Evolutionary conservation across 2,888 invertebrate genomes (phyloP).

Genomic region (Conchocele bisecta): DNA sequence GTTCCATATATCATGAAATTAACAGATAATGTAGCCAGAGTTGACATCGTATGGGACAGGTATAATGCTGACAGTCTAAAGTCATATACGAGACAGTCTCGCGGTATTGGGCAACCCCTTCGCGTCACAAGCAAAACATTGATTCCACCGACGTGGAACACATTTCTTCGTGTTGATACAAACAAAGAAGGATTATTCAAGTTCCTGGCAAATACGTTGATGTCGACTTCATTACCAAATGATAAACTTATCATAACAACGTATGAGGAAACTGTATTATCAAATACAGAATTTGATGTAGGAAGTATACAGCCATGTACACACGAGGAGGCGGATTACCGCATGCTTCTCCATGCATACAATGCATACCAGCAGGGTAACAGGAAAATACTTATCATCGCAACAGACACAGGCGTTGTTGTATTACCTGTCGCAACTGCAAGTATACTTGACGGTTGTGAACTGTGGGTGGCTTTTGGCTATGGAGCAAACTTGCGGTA

Average conservation of each 20-base stretch:
- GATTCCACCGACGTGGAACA: conserved; percentile 39
- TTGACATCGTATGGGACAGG: conserved; percentile 40
- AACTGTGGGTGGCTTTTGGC: conserved; percentile 53
- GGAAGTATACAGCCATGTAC: conserved; percentile 30
- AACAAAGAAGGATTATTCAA: conserved; percentile 43
- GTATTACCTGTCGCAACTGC: conserved; percentile 32
- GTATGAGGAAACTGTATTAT: too few relatives aligned
- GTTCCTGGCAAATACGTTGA: conserved; percentile 1
- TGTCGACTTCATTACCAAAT: too few relatives aligned
- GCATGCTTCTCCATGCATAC: conserved; percentile 37
- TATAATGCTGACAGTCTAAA: conserved; percentile 31
- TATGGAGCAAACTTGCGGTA: conserved; percentile 36
- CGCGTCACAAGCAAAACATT: conserved; percentile 12
- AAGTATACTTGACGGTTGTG: not conserved
- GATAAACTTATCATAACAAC: too few relatives aligned
- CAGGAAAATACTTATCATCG: conserved; percentile 20
- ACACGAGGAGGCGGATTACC: conserved; percentile 55
- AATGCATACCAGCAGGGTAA: conserved; percentile 27
- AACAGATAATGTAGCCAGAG: not conserved
- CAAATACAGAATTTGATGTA: not conserved
- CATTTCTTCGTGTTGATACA: conserved; percentile 32
- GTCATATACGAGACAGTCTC: too few relatives aligned
- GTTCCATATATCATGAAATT: too few relatives aligned
- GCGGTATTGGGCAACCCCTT: too few relatives aligned
- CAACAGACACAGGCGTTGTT: conserved; percentile 52